These are phyloP conservation scores for Neodon shergylaensis DNA, from an alignment of 2,113 vertebrate species.

Conservation along the genomic window DNA sequence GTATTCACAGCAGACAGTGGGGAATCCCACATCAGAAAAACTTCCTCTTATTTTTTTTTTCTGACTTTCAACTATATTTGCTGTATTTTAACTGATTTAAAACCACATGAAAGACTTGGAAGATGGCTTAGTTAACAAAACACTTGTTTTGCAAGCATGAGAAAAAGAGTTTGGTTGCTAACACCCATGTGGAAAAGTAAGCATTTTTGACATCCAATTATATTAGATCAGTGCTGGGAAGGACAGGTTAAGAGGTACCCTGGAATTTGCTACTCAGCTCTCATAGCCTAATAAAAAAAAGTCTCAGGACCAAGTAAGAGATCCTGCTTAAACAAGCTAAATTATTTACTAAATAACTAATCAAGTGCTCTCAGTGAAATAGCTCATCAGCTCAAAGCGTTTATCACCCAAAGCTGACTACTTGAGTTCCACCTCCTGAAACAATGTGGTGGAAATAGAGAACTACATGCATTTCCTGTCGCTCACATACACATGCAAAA, in stretches of 20 bases:
- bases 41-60: neutral
- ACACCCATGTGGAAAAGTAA: too few species aligned
- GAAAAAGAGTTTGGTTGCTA: neutral
- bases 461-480: neutral
- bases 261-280: rapidly evolving
- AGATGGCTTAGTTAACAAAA: neutral
- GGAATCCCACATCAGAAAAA: too few species aligned
- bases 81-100: neutral
- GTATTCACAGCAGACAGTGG: too few species aligned
- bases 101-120: neutral
- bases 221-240: neutral
- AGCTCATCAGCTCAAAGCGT: neutral
- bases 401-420: too few species aligned
- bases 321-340: neutral
- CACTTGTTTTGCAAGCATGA: neutral
- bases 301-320: neutral
- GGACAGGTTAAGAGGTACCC: neutral
- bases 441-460: neutral
- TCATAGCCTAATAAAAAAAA: neutral
- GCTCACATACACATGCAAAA: neutral
- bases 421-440: neutral
- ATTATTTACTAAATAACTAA: neutral
- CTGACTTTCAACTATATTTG: neutral
- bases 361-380: neutral
- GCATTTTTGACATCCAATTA: neutral